Percentiles rank a stretch among this genome's conserved stretches.
phyloP scores from a whole-genome alignment of 2,113 vertebrate genomes.

The Saguinus imperator region DNA sequence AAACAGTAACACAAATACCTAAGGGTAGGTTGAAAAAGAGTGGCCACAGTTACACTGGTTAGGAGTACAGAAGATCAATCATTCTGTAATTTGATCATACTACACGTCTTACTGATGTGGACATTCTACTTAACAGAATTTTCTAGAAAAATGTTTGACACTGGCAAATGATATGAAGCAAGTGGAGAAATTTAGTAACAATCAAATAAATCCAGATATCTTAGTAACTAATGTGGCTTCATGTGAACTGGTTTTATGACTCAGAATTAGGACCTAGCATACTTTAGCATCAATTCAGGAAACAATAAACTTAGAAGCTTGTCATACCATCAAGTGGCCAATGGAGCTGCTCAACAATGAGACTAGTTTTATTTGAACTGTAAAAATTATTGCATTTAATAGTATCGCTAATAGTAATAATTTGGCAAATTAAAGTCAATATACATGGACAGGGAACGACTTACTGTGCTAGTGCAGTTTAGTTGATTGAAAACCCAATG shows the following conservation, averaged over 20 bases:
- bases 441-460: background rate
- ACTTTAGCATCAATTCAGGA: background rate
- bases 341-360: background rate
- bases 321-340: background rate
- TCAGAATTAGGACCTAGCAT: background rate
- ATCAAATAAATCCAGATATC: background rate
- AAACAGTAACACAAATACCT: background rate
- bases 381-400: slow-evolving; percentile 64
- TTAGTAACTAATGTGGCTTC: background rate
- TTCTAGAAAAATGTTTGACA: background rate
- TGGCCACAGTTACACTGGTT: background rate
- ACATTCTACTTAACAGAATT: background rate
- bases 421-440: slow-evolving; percentile 49
- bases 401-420: slow-evolving; percentile 55
- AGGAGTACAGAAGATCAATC: background rate
- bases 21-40: background rate
- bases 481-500: slow-evolving; percentile 36
- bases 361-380: slow-evolving; percentile 50
- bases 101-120: background rate
- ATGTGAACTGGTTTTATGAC: background rate
- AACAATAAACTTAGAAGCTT: slow-evolving; percentile 38
- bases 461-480: background rate
- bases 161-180: background rate
- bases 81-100: background rate
- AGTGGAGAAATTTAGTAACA: background rate